Base-by-base conservation (phyloP, 2,888 invertebrate species). In the Cordilura impudica region DNA sequence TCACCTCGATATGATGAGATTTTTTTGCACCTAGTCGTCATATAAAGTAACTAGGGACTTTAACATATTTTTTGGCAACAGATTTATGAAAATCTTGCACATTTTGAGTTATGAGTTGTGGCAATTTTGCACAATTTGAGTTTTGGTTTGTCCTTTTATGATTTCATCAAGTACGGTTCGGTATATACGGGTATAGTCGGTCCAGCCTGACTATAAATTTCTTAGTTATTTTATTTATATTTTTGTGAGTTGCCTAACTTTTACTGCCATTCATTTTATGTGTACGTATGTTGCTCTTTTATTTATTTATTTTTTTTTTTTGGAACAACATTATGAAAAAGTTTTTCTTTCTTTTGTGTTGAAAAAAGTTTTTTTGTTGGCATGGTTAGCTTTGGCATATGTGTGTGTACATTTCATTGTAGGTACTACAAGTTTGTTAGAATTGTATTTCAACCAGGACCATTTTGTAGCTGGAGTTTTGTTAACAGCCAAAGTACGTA, bases 261-360 rank as follows among this genome's bases (percentile, higher is more conserved):
- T 39, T n/a, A n/a, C 35, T 39, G n/a, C 35, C 35, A 39, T 39
- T 39, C 35, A 39, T 39, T 12, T 39, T 39, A n/a, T 35, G 12
- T 43, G 29, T 76, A 18, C 61, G 26, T 56, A 35, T 63, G 67
- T 19, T 69, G 69, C 58, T 69, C 58, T 58, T 66, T 49, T 63
- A 66, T 69, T 18, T 12, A 53, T 61, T 63, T 63, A 21, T 19
- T 7, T 51, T 51, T 31, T 49, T 49, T 39, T 26, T 70, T 54
- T 49, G 39, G 14, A 8, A 56, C 43, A 70, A 45, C 47, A 26
- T 54, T 66, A n/a, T 73, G 61, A 21, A 35, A 58, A 70, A 74
- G 35, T 61, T 23, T 31, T 49, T 7, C 10, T 47, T 45, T 43
- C n/a, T 63, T 61, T 65, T 61, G 35, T 49, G n/a, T 14, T 12